Percentiles rank a stretch among this genome's conserved stretches.
Evolutionary conservation across 2,888 invertebrate genomes (phyloP).

Genomic region (Oithona nana): DNA sequence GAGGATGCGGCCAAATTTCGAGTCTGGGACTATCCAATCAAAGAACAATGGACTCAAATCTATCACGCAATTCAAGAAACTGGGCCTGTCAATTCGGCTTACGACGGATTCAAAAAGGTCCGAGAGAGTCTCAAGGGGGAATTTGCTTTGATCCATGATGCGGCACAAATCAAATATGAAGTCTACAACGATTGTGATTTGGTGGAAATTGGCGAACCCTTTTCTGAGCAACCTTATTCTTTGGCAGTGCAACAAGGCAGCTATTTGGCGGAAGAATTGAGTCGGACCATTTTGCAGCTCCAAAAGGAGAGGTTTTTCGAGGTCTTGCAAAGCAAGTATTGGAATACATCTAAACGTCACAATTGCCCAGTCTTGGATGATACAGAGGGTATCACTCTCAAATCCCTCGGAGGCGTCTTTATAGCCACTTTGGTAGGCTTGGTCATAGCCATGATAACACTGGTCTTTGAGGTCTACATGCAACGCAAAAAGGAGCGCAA

Average conservation of each 20-base stretch:
- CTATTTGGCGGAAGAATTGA: constrained; percentile 46
- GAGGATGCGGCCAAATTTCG: constrained; percentile 53
- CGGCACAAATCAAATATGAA: constrained; percentile 49
- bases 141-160: constrained; percentile 75
- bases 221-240: constrained; percentile 73
- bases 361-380: constrained; percentile 54
- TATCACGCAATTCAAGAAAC: constrained; percentile 59
- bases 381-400: constrained; percentile 67
- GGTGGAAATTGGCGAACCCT: constrained; percentile 72
- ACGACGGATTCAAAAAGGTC: constrained; percentile 53
- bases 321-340: constrained; percentile 53
- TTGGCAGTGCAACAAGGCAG: constrained; percentile 76
- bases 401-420: constrained; percentile 76
- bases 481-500: background rate
- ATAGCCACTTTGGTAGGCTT: constrained; percentile 71
- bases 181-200: constrained; percentile 63
- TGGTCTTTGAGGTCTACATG: constrained; percentile 48
- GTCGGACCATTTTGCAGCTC: constrained; percentile 46
- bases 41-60: constrained; percentile 75
- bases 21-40: constrained; percentile 82
- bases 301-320: constrained; percentile 73
- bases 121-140: constrained; percentile 55
- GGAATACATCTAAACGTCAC: constrained; percentile 53
- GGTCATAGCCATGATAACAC: constrained; percentile 59
- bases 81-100: constrained; percentile 45